Percentiles rank a stretch among this genome's conserved stretches.
These are phyloP conservation scores for Calypte anna DNA, from an alignment of 2,113 vertebrate genomes.

Conservation along the genomic window DNA sequence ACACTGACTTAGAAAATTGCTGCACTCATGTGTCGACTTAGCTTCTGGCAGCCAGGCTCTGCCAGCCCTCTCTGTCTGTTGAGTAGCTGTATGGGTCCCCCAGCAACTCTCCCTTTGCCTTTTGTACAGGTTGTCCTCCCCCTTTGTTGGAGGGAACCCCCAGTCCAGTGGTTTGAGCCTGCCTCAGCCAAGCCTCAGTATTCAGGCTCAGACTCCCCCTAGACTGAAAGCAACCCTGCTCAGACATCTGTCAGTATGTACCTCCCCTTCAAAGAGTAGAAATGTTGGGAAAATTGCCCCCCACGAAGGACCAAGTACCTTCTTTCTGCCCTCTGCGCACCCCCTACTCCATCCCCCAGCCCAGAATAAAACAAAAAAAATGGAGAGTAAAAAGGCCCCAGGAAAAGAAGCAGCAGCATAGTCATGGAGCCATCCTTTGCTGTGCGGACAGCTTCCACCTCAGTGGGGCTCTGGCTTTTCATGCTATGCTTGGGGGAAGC, in stretches of 20 bases:
- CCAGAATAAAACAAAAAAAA: not conserved
- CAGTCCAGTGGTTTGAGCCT: not conserved
- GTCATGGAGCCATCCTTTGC: not conserved
- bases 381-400: not conserved
- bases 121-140: not conserved
- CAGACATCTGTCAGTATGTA: not conserved
- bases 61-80: not conserved
- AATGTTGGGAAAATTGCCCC: not conserved
- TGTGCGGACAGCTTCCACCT: not conserved
- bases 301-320: not conserved
- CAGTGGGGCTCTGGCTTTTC: not conserved
- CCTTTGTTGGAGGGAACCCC: not conserved
- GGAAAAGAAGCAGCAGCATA: not conserved
- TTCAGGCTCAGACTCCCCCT: not conserved
- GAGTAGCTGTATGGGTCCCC: not conserved
- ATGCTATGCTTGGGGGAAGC: not conserved
- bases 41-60: not conserved
- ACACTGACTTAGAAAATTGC: not conserved
- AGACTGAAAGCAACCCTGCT: not conserved
- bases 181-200: not conserved
- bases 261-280: not conserved
- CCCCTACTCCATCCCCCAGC: too few species aligned
- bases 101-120: not conserved
- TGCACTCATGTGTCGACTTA: not conserved
- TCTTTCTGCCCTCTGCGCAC: not conserved